These are phyloP conservation scores for Lymantria dispar DNA, from an alignment of 2,888 invertebrate species.

Conservation along the genomic window DNA sequence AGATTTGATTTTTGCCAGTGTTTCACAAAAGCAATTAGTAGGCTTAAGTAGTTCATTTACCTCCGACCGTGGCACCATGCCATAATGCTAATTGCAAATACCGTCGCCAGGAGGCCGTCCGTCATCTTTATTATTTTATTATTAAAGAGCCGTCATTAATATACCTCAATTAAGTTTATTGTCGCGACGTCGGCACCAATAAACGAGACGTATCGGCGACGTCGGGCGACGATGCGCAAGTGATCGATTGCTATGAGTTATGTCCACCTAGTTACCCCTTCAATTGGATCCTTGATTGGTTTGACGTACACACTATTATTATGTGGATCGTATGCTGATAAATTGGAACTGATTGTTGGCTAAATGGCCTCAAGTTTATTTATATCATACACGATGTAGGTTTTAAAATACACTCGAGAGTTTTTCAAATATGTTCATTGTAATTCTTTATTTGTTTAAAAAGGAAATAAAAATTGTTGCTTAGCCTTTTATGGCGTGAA, in stretches of 20 bases:
- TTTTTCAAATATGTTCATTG: conserved; percentile 27
- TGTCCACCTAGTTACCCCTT: conserved; percentile 79
- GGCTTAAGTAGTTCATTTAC: not conserved
- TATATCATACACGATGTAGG: conserved; percentile 24
- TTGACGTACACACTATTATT: conserved; percentile 73
- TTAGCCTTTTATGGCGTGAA: conserved; percentile 48
- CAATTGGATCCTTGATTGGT: conserved; percentile 79
- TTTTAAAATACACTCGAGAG: conserved; percentile 19
- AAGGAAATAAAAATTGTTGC: conserved; percentile 42
- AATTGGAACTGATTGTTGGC: conserved; percentile 73
- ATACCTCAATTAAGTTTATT: conserved; percentile 77
- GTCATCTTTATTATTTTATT: conserved; percentile 73
- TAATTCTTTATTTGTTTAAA: conserved; percentile 35
- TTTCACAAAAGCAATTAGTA: conserved; percentile 2
- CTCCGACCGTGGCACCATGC: conserved; percentile 5
- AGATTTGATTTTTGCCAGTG: not conserved
- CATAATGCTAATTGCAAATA: conserved; percentile 55
- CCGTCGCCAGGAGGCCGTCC: conserved; percentile 51
- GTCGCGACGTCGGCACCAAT: conserved; percentile 71
- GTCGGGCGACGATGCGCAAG: conserved; percentile 53
- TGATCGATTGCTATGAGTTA: conserved; percentile 75
- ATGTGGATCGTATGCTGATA: conserved; percentile 58
- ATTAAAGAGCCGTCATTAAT: conserved; percentile 73
- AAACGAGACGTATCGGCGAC: conserved; percentile 65
- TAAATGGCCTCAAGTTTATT: conserved; percentile 45